A percentile compares a stretch with the other conserved stretches of the same genome.
These are phyloP conservation scores for Perizoma flavofasciatum DNA, from an alignment of 2,888 invertebrate species.

Conservation along the genomic window DNA sequence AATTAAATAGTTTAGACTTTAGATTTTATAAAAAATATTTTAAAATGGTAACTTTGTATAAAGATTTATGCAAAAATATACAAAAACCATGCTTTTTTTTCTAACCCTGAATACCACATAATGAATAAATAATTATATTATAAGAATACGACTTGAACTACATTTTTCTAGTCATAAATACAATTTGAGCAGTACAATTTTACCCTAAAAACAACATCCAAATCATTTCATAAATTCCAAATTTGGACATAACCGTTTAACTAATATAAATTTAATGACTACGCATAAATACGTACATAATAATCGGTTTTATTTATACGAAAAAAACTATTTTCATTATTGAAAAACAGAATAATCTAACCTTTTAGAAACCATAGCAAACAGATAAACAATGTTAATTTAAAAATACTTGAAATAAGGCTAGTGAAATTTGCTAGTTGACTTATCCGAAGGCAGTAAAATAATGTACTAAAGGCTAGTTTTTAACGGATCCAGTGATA, in stretches of 20 bases:
- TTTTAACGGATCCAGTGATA: too few species aligned
- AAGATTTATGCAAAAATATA: constrained; percentile 26
- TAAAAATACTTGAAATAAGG: too few species aligned
- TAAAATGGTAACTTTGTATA: constrained; percentile 30
- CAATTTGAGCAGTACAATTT: constrained; percentile 10
- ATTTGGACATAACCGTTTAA: too few species aligned
- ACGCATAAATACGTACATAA: too few species aligned
- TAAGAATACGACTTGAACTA: constrained; percentile 3
- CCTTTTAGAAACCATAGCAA: too few species aligned
- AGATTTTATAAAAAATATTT: constrained; percentile 1
- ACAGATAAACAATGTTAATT: too few species aligned
- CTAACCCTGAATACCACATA: constrained; percentile 26
- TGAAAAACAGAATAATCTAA: too few species aligned
- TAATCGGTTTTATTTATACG: too few species aligned
- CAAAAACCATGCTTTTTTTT: constrained; percentile 14
- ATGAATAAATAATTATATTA: constrained; percentile 16
- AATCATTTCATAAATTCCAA: constrained; percentile 1
- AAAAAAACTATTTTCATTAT: too few species aligned
- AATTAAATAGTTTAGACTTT: constrained; percentile 4
- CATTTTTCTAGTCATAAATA: constrained; percentile 1
- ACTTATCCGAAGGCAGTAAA: too few species aligned
- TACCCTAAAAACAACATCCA: background rate
- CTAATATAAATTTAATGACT: background rate
- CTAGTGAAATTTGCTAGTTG: too few species aligned
- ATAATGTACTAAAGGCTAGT: too few species aligned